phyloP scores from a whole-genome alignment of 2,797 vertebrate species.

The Notolepis coatsorum region DNA sequence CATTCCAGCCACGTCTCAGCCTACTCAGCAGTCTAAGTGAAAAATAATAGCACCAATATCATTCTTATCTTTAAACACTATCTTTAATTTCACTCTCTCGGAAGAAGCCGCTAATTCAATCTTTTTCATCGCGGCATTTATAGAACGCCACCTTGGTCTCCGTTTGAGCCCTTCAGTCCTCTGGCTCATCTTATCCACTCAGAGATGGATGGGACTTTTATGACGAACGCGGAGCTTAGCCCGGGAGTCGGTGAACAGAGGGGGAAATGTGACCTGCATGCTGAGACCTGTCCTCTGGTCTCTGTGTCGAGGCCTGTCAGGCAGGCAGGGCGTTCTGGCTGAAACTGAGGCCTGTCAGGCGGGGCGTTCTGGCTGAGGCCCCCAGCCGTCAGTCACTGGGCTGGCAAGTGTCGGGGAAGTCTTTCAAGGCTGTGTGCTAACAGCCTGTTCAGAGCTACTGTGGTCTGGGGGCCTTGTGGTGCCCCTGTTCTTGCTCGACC shows the following conservation, averaged over 20 bases:
- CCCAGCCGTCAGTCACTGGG: conserved; percentile 45
- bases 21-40: not conserved
- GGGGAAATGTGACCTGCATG: conserved; percentile 52
- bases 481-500: no score
- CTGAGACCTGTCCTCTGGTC: conserved; percentile 38
- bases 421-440: no score
- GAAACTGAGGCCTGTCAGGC: not conserved
- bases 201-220: not conserved
- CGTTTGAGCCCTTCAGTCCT: conserved; percentile 65
- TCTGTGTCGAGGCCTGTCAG: conserved; percentile 33
- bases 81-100: not conserved
- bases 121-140: not conserved
- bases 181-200: conserved; percentile 20
- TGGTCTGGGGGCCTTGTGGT: not conserved
- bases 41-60: not conserved
- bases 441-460: not conserved
- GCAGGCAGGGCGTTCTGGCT: conserved; percentile 16
- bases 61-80: not conserved
- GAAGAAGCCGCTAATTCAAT: not conserved
- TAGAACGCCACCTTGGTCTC: conserved; percentile 45
- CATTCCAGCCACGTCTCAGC: not conserved
- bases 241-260: conserved; percentile 28
- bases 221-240: conserved; percentile 21
- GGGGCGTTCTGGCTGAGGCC: conserved; percentile 8
- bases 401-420: not conserved